Base-by-base conservation (phyloP, 1,140 invertebrate species). In the Lithobius niger region DNA sequence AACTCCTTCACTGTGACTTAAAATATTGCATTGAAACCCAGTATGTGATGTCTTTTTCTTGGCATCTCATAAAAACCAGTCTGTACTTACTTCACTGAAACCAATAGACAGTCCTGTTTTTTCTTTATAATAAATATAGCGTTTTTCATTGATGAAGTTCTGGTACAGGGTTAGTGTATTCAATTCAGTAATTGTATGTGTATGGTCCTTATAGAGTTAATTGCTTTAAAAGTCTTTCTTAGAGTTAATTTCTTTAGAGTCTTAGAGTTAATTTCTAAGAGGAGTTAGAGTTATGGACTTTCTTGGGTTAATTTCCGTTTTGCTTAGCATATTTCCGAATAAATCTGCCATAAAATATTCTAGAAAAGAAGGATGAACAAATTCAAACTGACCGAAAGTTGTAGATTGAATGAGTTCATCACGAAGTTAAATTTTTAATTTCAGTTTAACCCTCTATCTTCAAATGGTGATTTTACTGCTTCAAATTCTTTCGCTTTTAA, bases 291-390 rank as follows among this genome's bases (percentile, higher is more conserved):
- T n/a, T n/a, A n/a, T n/a, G n/a, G n/a, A n/a, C n/a, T n/a, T n/a
- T n/a, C n/a, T n/a, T n/a, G n/a, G n/a, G n/a, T n/a, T n/a, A n/a
- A n/a, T n/a, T n/a, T n/a, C n/a, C n/a, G n/a, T 36, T n/a, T 10
- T 36, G 6, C n/a, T 36, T n/a, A 36, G n/a, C 6, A 6, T 10
- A 36, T n/a, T 36, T 10, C 6, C 21, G 15, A 57, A 55, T 40
- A 28, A 57, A 18, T 27, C 40, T 28, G 56, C 56, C 44, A 36
- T 40, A 55, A 57, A 57, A 28, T 56, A 57, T 26, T 57, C 50
- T 2, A 28, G 4, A 57, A 57, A 56, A 15, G 55, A 54, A 18
- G 27, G 15, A 24, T 57, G 56, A 3, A 45, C 25, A 28, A 55
- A 57, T 6, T n/a, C 10, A 27, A 49, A 15, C 26, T 21, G 44